phyloP scores from a whole-genome alignment of 1,140 invertebrate genomes.

The Drosophila arizonae region DNA sequence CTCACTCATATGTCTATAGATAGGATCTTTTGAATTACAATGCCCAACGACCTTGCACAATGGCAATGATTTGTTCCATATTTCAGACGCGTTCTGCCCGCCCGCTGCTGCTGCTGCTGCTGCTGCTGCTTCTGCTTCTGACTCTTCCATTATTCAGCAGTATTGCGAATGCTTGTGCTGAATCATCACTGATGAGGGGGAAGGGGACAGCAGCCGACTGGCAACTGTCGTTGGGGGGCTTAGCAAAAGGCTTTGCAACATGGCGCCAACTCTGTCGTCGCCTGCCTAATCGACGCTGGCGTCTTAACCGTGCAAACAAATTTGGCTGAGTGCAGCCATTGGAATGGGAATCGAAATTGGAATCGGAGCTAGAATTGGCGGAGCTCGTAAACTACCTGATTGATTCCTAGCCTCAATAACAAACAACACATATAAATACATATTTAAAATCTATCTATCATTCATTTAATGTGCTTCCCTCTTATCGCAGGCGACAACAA shows the following conservation, averaged over 20 bases:
- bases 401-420: conserved; percentile 54
- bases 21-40: conserved; percentile 32
- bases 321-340: conserved; percentile 40
- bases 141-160: conserved; percentile 47
- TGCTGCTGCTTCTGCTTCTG: conserved; percentile 17
- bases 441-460: conserved; percentile 52
- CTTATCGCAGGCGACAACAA: conserved; percentile 28
- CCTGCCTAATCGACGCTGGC: conserved; percentile 38
- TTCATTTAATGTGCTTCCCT: conserved; percentile 59
- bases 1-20: not conserved
- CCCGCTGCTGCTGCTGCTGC: conserved; percentile 1
- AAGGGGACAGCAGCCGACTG: not conserved
- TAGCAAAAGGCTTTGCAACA: conserved; percentile 42
- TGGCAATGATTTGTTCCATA: conserved; percentile 49
- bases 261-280: conserved; percentile 58
- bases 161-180: conserved; percentile 45
- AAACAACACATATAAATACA: conserved; percentile 11
- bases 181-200: conserved; percentile 31
- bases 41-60: conserved; percentile 46
- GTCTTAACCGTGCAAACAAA: conserved; percentile 43
- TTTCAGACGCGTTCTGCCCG: conserved; percentile 28
- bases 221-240: conserved; percentile 19
- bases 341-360: conserved; percentile 6
- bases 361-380: conserved; percentile 8
- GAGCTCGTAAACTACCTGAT: conserved; percentile 56